Evolutionary conservation across 2,888 invertebrate species (phyloP), one percentile per base, ranked within the genome.

Genomic region (Lycocerus yunnanus): DNA sequence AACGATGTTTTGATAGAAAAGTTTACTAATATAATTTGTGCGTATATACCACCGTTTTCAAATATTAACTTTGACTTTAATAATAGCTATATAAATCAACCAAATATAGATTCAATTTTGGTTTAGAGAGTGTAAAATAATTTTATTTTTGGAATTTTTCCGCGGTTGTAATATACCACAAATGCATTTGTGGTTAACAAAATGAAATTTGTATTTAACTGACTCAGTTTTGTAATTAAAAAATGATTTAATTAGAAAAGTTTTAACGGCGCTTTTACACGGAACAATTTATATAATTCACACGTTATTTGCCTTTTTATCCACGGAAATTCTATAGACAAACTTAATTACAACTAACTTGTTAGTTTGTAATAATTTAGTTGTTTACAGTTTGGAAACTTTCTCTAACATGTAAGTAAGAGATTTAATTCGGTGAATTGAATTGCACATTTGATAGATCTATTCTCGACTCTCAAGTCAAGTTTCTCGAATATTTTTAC

Each of bases 11-110:
- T 18, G 16, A 63, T 63, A 20, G 61, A 63, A 63, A 63, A 16
- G 18, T 63, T 63, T 63, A n/a, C 61, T 20, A 20, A 63, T 63
- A 20, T 63, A 20, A 63, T 63, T 63, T 63, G 18, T 20, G 16
- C 61, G 61, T 63, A 43, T 43, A n/a, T 43, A n/a, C 43, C 43
- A 20, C 61, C 61, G 61, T 63, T 63, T 63, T 63, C 61, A 63
- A 63, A 63, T 63, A 63, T 63, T 63, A 63, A 63, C 16, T 20
- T 63, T 63, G 61, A 18, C 18, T 63, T 63, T 63, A 63, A 63
- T 63, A 63, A 63, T 63, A 20, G 61, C 61, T 18, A 20, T 16
- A 63, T 63, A 63, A 63, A 63, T 63, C 61, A 63, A n/a, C n/a
- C n/a, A 43, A 43, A 43, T 43, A n/a, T 43, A 43, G 13, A 20